Percentiles rank a stretch among this genome's conserved stretches.
phyloP scores from a whole-genome alignment of 2,888 invertebrate genomes.

The Hypena proboscidalis region DNA sequence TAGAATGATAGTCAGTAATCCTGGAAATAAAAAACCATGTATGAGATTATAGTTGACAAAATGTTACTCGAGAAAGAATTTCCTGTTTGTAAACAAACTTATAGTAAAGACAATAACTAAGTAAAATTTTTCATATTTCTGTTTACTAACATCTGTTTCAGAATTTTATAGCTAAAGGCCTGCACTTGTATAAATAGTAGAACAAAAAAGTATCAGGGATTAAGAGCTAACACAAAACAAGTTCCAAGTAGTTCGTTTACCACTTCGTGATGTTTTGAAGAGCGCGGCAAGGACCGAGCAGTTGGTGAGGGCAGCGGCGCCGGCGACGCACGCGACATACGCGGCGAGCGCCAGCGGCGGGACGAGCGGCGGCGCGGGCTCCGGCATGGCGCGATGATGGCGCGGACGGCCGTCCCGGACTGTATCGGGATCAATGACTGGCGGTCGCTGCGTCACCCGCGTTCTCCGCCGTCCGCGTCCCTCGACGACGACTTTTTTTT shows the following conservation, averaged over 20 bases:
- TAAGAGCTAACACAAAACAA: background rate
- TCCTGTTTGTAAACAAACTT: too few species aligned
- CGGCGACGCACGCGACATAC: constrained; percentile 70
- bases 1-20: constrained; percentile 78
- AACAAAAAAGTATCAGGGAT: background rate
- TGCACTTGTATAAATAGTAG: constrained; percentile 4
- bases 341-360: constrained; percentile 69
- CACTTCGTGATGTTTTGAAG: constrained; percentile 75
- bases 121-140: too few species aligned
- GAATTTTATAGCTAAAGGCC: too few species aligned
- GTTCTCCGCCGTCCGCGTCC: constrained; percentile 70
- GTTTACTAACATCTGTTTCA: too few species aligned
- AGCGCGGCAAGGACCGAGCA: constrained; percentile 74
- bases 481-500: constrained; percentile 73
- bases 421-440: constrained; percentile 82
- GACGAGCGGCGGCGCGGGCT: constrained; percentile 65
- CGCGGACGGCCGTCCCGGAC: constrained; percentile 75
- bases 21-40: constrained; percentile 65
- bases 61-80: too few species aligned
- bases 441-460: constrained; percentile 70
- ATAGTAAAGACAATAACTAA: too few species aligned
- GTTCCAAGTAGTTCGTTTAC: constrained; percentile 53
- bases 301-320: constrained; percentile 75
- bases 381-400: constrained; percentile 74
- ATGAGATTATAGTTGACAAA: constrained; percentile 5